Percentiles rank a stretch among this genome's conserved stretches.
Evolutionary conservation across 2,888 invertebrate genomes (phyloP).

Genomic region (Cheilosia impressa): DNA sequence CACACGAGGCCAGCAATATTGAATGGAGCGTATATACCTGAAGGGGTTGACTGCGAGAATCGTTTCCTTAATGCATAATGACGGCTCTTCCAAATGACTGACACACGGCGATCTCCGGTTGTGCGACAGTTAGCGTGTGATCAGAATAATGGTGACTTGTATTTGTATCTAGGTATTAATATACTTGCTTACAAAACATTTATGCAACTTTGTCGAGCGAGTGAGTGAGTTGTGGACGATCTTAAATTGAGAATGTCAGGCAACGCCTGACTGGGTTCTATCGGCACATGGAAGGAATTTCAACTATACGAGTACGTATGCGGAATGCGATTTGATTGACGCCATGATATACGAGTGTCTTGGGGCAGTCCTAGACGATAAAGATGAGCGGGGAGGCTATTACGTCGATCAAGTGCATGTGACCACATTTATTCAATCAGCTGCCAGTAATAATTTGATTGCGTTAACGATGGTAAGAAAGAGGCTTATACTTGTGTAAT

Average conservation of each 20-base stretch:
- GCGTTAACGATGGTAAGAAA: too few species aligned
- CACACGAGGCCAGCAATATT: neutral
- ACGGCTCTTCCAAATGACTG: slow-evolving; percentile 26
- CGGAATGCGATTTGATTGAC: neutral
- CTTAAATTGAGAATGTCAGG: neutral
- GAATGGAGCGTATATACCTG: neutral
- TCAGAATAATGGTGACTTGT: neutral
- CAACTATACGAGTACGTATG: neutral
- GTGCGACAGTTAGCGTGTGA: slow-evolving; percentile 6
- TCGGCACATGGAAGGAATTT: neutral
- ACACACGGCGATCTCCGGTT: slow-evolving; percentile 5
- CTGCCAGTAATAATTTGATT: too few species aligned
- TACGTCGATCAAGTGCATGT: too few species aligned
- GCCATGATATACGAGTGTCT: neutral
- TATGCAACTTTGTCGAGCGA: slow-evolving; percentile 6
- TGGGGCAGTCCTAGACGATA: neutral
- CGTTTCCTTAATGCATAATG: slow-evolving; percentile 44
- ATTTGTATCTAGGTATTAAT: neutral
- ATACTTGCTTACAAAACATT: neutral
- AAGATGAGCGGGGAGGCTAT: neutral
- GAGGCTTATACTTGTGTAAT: too few species aligned
- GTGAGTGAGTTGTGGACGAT: neutral
- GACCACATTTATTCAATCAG: too few species aligned
- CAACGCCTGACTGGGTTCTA: neutral
- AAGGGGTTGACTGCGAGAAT: neutral